Evolutionary conservation across 2,113 vertebrate genomes (phyloP).

Genomic region (Phylloscopus whistleri): DNA sequence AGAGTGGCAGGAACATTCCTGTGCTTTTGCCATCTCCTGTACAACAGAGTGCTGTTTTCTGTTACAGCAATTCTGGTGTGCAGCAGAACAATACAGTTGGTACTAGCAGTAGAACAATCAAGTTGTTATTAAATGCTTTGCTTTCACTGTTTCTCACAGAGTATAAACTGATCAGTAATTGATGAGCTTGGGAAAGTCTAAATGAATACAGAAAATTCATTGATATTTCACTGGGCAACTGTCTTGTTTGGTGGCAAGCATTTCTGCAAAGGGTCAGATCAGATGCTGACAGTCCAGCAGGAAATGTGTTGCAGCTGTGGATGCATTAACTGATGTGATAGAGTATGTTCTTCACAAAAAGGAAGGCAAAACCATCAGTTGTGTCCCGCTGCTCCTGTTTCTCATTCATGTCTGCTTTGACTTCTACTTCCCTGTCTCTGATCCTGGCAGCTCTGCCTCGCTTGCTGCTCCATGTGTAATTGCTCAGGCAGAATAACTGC

Average conservation of each 20-base stretch:
- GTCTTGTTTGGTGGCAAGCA: neutral
- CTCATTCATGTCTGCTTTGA: neutral
- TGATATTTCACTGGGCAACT: neutral
- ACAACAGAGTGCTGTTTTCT: neutral
- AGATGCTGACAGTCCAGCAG: neutral
- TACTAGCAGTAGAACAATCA: neutral
- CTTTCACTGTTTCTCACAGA: neutral
- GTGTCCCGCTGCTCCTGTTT: neutral
- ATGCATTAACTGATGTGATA: neutral
- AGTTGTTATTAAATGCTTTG: neutral
- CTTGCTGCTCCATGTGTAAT: rapidly evolving
- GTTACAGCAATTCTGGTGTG: neutral
- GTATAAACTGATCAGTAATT: neutral
- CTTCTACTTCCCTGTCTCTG: neutral
- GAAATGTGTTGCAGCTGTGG: neutral
- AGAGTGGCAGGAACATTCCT: neutral
- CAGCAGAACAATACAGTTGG: neutral
- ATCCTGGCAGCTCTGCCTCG: neutral
- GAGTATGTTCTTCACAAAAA: neutral
- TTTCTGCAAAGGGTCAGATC: neutral
- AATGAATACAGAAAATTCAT: neutral
- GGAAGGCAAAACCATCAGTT: neutral
- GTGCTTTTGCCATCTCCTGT: neutral
- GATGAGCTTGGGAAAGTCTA: neutral
- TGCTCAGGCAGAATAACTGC: neutral